Base-by-base conservation (phyloP, 2,888 invertebrate genomes). In the Cataglyphis rosenhaueri region DNA sequence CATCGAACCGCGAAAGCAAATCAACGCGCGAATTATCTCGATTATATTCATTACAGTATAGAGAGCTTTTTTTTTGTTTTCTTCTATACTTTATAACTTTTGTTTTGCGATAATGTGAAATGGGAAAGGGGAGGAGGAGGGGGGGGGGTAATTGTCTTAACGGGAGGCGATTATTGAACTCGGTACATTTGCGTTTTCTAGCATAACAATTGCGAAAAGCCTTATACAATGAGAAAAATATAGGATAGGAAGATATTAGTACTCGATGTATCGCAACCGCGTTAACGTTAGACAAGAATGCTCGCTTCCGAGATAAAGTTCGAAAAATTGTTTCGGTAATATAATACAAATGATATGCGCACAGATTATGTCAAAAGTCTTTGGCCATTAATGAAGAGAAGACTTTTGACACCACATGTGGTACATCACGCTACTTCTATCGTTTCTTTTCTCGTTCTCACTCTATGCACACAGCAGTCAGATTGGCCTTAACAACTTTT, bases 151-250 rank as follows among this genome's bases (percentile, higher is more conserved):
- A 59, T 10, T 21, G 21, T 35, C 8, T 6, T 18, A 8, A 57
- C 55, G 38, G 38, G 41, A 32, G 41, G 10, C 41, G 57, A 25
- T n/a, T 52, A 76, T n/a, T 65, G 15, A 68, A 35, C 35, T 59
- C 78, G 59, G 44, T 35, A 18, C 35, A 10, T 57, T 18, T 68
- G 41, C 57, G 12, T 70, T 48, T 82, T 65, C 71, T 86, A 88
- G 84, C 88, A 61, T 83, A 87, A 87, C 84, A 75, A 79, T 66
- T 71, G 65, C 74, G 76, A 68, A 15, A 66, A 79, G 81, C 70
- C 71, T 88, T 82, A 65, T 76, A 83, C 76, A 81, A 74, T 74
- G 61, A 88, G 86, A 83, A 82, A 86, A 76, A 74, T 88, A 88
- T 82, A 86, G 55, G 52, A n/a, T 88, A 88, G 83, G 81, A 87